Conservation (phyloP, 2,888 invertebrate species). For the Alsophila aescularia region DNA sequence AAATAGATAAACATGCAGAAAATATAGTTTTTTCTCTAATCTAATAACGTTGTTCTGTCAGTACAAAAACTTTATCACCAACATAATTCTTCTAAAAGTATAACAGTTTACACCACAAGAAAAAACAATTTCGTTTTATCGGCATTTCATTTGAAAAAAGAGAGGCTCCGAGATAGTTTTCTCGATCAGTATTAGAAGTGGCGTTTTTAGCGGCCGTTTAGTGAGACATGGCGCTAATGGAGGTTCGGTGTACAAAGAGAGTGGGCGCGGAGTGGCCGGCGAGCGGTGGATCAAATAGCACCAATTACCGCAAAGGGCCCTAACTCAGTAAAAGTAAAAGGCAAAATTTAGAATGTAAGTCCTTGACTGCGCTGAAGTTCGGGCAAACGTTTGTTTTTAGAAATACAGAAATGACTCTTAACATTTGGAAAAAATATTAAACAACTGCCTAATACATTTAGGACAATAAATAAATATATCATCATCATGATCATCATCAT, state of each 20-base stretch:
- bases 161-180: slow-evolving; percentile 15
- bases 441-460: no score
- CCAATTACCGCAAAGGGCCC: slow-evolving; percentile 26
- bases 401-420: no score
- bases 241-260: slow-evolving; percentile 18
- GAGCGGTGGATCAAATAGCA: slow-evolving; percentile 19
- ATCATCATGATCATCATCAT: no score
- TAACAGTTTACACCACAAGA: background rate
- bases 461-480: no score
- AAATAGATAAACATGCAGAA: no score
- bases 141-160: slow-evolving; percentile 5
- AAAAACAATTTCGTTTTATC: slow-evolving; percentile 4
- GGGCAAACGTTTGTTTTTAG: no score
- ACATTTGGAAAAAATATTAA: no score
- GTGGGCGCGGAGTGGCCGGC: background rate
- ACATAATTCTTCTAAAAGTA: background rate
- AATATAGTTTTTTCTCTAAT: no score
- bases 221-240: slow-evolving; percentile 17
- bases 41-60: no score
- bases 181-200: slow-evolving; percentile 25
- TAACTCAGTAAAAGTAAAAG: slow-evolving; percentile 22
- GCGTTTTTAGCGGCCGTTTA: slow-evolving; percentile 24
- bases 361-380: background rate
- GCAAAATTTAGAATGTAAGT: slow-evolving; percentile 1
- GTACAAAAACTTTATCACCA: no score